phyloP scores from a whole-genome alignment of 2,113 vertebrate genomes.

The Oryctolagus cuniculus region mOryCun1.1 NC_091433.1:63878501-63879000 shows the following conservation, averaged over 20 bases:
- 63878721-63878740: constrained; percentile 51
- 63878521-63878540: constrained; percentile 84
- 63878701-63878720: constrained; percentile 52
- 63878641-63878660: constrained; percentile 72
- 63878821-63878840: constrained; percentile 60
- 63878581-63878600: constrained; percentile 86
- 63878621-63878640: constrained; percentile 83
- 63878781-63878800: constrained; percentile 67
- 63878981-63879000: too few relatives aligned
- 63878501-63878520: constrained; percentile 88
- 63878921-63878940: too few relatives aligned
- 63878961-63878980: too few relatives aligned
- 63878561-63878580: constrained; percentile 78
- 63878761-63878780: constrained; percentile 31
- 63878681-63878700: constrained; percentile 68
- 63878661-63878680: constrained; percentile 83
- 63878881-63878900: constrained; percentile 82
- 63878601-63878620: constrained; percentile 90
- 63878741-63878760: constrained; percentile 43
- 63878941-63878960: too few relatives aligned
- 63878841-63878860: constrained; percentile 62
- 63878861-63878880: constrained; percentile 73
- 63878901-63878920: constrained; percentile 80
- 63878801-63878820: constrained; percentile 23
- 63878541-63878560: constrained; percentile 86